A percentile compares a stretch with the other conserved stretches of the same genome.
phyloP scores from a whole-genome alignment of 2,888 invertebrate species.

The Caenorhabditis sp. region DNA sequence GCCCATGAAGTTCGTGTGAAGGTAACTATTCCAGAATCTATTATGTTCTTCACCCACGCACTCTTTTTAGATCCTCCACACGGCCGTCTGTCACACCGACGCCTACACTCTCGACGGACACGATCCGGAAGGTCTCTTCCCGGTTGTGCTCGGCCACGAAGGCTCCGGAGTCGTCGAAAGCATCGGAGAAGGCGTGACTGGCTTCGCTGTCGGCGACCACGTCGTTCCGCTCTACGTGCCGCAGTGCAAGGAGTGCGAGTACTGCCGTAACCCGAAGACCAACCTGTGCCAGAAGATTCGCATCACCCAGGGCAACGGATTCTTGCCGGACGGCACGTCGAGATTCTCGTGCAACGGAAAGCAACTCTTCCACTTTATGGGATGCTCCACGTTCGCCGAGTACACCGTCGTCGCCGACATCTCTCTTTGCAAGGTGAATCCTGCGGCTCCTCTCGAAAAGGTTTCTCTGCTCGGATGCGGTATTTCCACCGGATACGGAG shows the following conservation, averaged over 20 bases:
- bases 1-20: slow-evolving; percentile 87
- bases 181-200: slow-evolving; percentile 91
- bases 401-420: slow-evolving; percentile 95
- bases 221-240: slow-evolving; percentile 97
- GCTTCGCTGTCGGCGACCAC: slow-evolving; percentile 90
- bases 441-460: slow-evolving; percentile 89
- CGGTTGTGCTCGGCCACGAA: slow-evolving; percentile 95
- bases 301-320: slow-evolving; percentile 85
- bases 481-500: slow-evolving; percentile 94
- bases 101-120: slow-evolving; percentile 85
- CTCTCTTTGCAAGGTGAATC: slow-evolving; percentile 90
- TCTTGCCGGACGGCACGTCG: slow-evolving; percentile 92
- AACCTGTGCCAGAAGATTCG: slow-evolving; percentile 95
- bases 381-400: slow-evolving; percentile 91
- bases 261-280: slow-evolving; percentile 94
- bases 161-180: slow-evolving; percentile 96
- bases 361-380: slow-evolving; percentile 92
- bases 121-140: slow-evolving; percentile 93
- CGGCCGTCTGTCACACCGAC: slow-evolving; percentile 93
- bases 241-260: slow-evolving; percentile 96
- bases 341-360: slow-evolving; percentile 87
- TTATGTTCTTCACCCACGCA: not conserved
- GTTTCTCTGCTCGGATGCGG: slow-evolving; percentile 94
- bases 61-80: slow-evolving; percentile 85
- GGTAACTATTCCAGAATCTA: slow-evolving; percentile 78